Percentiles rank a stretch among this genome's conserved stretches.
Conservation (phyloP, 2,888 invertebrate species). For the Acleris cristana region DNA sequence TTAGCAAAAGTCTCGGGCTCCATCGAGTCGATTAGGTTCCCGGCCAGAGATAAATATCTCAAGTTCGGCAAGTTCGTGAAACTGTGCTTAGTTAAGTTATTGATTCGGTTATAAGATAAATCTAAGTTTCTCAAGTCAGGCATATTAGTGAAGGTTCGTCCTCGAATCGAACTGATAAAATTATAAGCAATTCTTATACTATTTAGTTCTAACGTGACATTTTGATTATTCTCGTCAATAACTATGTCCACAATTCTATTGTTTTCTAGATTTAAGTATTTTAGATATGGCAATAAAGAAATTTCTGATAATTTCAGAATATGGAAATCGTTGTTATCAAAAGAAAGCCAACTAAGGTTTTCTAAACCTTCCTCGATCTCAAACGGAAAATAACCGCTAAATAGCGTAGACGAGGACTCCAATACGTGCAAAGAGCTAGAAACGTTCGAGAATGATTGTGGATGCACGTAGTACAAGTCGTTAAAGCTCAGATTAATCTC, state of each 20-base stretch:
- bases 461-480: slow-evolving; percentile 91
- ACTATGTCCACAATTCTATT: slow-evolving; percentile 91
- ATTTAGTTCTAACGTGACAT: slow-evolving; percentile 88
- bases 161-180: slow-evolving; percentile 87
- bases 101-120: slow-evolving; percentile 90
- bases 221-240: slow-evolving; percentile 86
- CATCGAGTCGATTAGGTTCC: slow-evolving; percentile 90
- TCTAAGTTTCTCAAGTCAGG: slow-evolving; percentile 90
- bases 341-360: slow-evolving; percentile 91
- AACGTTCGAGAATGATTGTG: slow-evolving; percentile 90
- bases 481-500: slow-evolving; percentile 97
- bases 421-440: slow-evolving; percentile 90
- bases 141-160: slow-evolving; percentile 88
- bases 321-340: slow-evolving; percentile 94
- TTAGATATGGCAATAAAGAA: slow-evolving; percentile 86
- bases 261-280: slow-evolving; percentile 93
- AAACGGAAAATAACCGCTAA: slow-evolving; percentile 90
- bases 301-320: slow-evolving; percentile 88
- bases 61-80: slow-evolving; percentile 91
- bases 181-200: slow-evolving; percentile 93
- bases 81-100: slow-evolving; percentile 87
- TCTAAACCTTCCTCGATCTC: slow-evolving; percentile 89
- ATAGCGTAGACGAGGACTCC: slow-evolving; percentile 93
- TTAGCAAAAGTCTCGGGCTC: slow-evolving; percentile 89
- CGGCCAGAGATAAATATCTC: slow-evolving; percentile 91